phyloP scores from a whole-genome alignment of 2,888 invertebrate genomes.

The Melieria crassipennis region DNA sequence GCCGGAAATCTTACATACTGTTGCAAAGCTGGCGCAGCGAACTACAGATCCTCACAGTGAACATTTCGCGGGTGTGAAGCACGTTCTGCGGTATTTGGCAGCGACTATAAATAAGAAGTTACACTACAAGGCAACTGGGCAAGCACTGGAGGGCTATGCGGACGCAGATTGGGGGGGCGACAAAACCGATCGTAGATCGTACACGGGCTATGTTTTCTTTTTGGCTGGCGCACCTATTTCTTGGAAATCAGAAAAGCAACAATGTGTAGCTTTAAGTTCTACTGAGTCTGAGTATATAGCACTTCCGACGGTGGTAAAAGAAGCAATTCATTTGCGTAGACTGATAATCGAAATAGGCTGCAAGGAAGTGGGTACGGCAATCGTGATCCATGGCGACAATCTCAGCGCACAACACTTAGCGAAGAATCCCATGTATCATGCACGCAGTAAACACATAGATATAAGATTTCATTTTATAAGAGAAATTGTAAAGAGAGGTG shows the following conservation, averaged over 20 bases:
- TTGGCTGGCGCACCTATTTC: conserved; percentile 17
- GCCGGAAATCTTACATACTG: conserved; percentile 42
- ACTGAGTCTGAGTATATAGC: not conserved
- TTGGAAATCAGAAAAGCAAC: conserved; percentile 8
- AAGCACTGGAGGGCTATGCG: not conserved
- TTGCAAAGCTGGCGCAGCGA: conserved; percentile 17
- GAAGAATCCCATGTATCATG: conserved; percentile 24
- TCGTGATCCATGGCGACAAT: too few relatives aligned
- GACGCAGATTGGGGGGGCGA: conserved; percentile 15
- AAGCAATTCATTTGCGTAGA: conserved; percentile 1
- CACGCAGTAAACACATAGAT: conserved; percentile 34
- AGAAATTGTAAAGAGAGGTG: conserved; percentile 15
- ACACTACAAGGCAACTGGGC: conserved; percentile 7
- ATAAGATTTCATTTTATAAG: conserved; percentile 32
- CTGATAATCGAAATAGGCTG: conserved; percentile 16
- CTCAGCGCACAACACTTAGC: conserved; percentile 18
- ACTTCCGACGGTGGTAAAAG: not conserved
- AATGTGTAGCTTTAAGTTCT: conserved; percentile 26
- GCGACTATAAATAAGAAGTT: conserved; percentile 15
- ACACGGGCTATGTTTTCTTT: conserved; percentile 30
- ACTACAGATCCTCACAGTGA: not conserved
- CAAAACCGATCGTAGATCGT: conserved; percentile 8
- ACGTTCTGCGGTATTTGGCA: conserved; percentile 32
- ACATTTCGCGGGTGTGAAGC: conserved; percentile 34
- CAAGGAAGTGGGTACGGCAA: conserved; percentile 22